phyloP scores from a whole-genome alignment of 1,140 invertebrate species.

The Cherax destructor region DNA sequence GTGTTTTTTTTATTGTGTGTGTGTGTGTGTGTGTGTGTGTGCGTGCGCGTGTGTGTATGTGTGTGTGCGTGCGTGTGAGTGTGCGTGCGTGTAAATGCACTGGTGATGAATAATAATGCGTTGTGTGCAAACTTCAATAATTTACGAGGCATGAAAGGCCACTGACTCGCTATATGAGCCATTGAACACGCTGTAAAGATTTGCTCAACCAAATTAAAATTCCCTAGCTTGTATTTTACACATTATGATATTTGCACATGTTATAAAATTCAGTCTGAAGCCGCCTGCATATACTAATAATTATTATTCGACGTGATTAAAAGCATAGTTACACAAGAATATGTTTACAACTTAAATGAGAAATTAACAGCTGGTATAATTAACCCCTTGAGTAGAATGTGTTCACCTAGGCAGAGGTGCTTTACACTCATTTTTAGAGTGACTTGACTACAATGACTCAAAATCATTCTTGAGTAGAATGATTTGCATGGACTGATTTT shows the following conservation, averaged over 20 bases:
- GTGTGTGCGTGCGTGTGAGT: not conserved
- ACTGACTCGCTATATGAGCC: not conserved
- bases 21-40: no score
- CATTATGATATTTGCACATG: not conserved
- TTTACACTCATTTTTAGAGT: no score
- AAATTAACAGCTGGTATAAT: not conserved
- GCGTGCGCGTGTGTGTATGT: no score
- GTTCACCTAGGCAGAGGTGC: not conserved
- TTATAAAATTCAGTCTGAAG: not conserved
- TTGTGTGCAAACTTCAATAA: not conserved
- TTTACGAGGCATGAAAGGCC: not conserved
- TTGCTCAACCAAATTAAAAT: constrained; percentile 10
- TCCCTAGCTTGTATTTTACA: not conserved
- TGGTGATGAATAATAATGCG: not conserved
- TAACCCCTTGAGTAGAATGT: not conserved
- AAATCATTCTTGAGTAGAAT: no score
- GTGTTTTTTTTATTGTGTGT: no score
- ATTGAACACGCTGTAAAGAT: not conserved
- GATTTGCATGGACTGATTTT: no score
- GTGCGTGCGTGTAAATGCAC: not conserved
- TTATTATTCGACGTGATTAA: not conserved
- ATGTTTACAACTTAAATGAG: not conserved
- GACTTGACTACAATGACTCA: no score
- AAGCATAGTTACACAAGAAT: not conserved
- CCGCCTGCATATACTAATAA: not conserved